Evolutionary conservation across 2,113 vertebrate species (phyloP), one percentile per base, ranked within the genome.

Genomic region (Triplophysa rosa): DNA sequence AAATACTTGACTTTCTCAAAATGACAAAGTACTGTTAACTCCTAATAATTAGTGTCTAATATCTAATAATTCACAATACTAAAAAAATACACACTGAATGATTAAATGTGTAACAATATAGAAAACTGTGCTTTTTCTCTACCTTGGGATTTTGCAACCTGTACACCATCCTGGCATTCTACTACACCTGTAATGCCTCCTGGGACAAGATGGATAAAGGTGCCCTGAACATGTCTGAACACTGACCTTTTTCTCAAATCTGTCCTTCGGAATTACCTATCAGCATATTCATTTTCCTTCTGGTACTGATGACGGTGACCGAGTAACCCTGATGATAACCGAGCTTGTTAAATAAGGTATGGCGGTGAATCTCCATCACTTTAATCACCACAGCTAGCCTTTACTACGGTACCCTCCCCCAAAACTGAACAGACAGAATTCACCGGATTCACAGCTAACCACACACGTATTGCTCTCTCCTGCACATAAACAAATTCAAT

Each of bases 251-350:
- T 68, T 80, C 13, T 84, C 74, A n/a, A 83, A 80, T 89, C 90
- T 85, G 90, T 89, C 89, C 90, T 91, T 90, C 82, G 87, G 24
- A 23, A 66, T 77, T 77, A 77, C 26, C 81, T 79, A 69, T 86
- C 79, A 85, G 76, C 86, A 82, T 88, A 91, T 92, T 88, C 90
- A 92, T 91, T 87, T 87, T 83, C 78, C 59, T 16, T 86, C 87
- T 65, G 67, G 80, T 0, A 91, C 87, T 88, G 90, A 89, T 91
- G 89, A 90, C 40, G 79, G 77, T 84, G 65, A 62, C 77, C 81
- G 81, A 79, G 56, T 75, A 83, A 78, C 86, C 77, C 64, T 64
- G 24, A 71, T 87, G 86, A 87, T 47, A 82, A 86, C 83, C 61
- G 26, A 77, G 79, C 67, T 86, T 87, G 84, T 88, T 87, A 88